phyloP scores from a whole-genome alignment of 2,797 vertebrate genomes.

The Falco berigora region DNA sequence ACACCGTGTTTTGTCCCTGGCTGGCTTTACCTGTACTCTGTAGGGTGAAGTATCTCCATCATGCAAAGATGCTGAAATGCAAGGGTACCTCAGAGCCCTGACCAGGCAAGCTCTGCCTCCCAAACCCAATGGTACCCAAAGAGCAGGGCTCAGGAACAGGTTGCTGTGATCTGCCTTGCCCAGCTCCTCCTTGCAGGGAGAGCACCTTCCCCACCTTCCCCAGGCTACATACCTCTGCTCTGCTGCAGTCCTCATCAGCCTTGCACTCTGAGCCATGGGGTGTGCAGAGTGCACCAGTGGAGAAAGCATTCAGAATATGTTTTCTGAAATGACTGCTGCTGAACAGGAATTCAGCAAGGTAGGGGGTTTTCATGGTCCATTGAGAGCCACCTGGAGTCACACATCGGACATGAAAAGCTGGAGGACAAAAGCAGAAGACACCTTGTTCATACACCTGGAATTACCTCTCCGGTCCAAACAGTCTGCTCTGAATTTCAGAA shows the following conservation, averaged over 20 bases:
- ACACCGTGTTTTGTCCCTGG: not conserved
- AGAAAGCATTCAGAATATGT: not conserved
- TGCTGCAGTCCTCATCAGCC: not conserved
- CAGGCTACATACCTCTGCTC: not conserved
- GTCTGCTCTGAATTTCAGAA: not conserved
- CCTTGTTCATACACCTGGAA: not conserved
- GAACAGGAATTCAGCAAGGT: not conserved
- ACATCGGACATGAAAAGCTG: not conserved
- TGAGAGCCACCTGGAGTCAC: not conserved
- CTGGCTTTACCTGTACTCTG: not conserved
- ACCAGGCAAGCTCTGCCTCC: not conserved
- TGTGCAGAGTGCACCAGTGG: no score
- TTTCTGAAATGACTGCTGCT: not conserved
- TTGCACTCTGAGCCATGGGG: fast-evolving
- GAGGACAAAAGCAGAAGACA: not conserved
- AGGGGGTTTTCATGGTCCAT: not conserved
- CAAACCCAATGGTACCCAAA: not conserved
- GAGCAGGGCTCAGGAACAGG: not conserved
- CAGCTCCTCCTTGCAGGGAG: not conserved
- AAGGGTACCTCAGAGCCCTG: not conserved
- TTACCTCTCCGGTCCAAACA: not conserved
- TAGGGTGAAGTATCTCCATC: not conserved
- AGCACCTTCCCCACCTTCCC: not conserved
- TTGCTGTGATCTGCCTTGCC: not conserved
- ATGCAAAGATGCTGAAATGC: not conserved